Base-by-base conservation (phyloP, 2,888 invertebrate genomes). In the Tachina grossa region DNA sequence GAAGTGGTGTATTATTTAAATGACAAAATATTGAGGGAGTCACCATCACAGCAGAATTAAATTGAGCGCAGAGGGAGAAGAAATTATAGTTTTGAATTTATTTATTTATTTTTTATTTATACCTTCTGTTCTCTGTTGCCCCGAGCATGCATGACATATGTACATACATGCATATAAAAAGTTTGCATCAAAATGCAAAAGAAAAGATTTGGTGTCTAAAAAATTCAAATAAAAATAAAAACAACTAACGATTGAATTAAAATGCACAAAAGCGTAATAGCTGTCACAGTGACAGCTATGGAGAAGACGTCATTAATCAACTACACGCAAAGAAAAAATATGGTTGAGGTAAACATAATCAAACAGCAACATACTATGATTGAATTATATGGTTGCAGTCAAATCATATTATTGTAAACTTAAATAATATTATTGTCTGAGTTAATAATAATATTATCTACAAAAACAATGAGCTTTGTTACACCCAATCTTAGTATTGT, bases 271-370 rank as follows among this genome's bases (percentile, higher is more conserved):
- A 82, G 82, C 84, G 80, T 83, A 85, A 85, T 85, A 85, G 85
- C 85, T 83, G 87, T 86, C 86, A 83, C 57, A 66, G 47, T 86
- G 85, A 84, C 86, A 87, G 85, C 83, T 74, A 77, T 53, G 82
- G 83, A 59, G 76, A 85, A 85, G 83, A 86, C 83, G 86, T 87
- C 87, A 87, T 87, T 84, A 84, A 87, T 87, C 87, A 87, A 80
- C 87, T 47, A n/a, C n/a, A n/a, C n/a, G n/a, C n/a, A n/a, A n/a
- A n/a, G n/a, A n/a, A n/a, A n/a, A n/a, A n/a, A n/a, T n/a, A n/a
- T n/a, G n/a, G n/a, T n/a, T n/a, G n/a, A n/a, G n/a, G n/a, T n/a
- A n/a, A n/a, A n/a, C n/a, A n/a, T n/a, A n/a, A n/a, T n/a, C n/a
- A n/a, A n/a, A n/a, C n/a, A n/a, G n/a, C n/a, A n/a, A n/a, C n/a